phyloP scores from a whole-genome alignment of 2,888 invertebrate genomes.

The Leistus spinibarbis region DNA sequence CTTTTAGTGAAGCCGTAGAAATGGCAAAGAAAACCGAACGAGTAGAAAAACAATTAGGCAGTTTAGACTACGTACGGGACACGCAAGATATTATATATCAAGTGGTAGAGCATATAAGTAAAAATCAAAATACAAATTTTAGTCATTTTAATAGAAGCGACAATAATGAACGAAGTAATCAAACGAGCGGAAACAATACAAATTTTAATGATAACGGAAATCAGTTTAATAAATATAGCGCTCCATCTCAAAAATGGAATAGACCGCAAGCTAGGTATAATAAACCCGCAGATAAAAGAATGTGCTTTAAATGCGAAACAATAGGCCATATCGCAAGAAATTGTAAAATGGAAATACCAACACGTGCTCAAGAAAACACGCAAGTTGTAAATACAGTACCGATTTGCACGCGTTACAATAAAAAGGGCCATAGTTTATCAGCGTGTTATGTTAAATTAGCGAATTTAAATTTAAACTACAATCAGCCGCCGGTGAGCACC shows the following conservation, averaged over 20 bases:
- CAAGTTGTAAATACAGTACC: not conserved
- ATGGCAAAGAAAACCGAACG: not conserved
- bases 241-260: too few species aligned
- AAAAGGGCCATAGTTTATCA: not conserved
- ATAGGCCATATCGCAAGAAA: not conserved
- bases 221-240: too few species aligned
- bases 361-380: too few species aligned
- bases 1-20: not conserved
- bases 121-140: not conserved
- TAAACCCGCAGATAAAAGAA: not conserved
- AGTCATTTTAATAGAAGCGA: not conserved
- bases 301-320: constrained; percentile 1
- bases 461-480: not conserved
- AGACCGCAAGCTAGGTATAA: too few species aligned
- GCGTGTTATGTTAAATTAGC: not conserved
- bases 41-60: not conserved
- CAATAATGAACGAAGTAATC: not conserved
- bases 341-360: not conserved
- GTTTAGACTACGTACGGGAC: not conserved
- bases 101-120: too few species aligned
- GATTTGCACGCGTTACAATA: not conserved
- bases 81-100: too few species aligned
- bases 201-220: too few species aligned
- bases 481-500: not conserved
- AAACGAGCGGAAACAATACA: too few species aligned